Base-by-base conservation (phyloP, 2,888 invertebrate species). In the Amphipoea oculea region DNA sequence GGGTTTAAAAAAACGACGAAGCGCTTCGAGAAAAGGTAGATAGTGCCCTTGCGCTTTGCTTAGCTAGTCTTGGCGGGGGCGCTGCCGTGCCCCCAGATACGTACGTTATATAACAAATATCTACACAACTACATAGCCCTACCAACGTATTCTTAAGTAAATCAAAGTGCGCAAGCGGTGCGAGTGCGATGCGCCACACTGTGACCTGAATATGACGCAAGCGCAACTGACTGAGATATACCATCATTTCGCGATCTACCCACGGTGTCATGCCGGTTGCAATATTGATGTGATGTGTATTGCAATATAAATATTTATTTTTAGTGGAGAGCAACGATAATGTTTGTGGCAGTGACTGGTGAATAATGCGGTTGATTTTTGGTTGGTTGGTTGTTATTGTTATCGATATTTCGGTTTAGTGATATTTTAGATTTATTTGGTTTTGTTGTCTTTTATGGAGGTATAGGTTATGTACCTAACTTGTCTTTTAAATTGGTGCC, bases 121-220 rank as follows among this genome's bases (percentile, higher is more conserved):
- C 17, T 40, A 17, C 40, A 54, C 23, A 78, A 70, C 17, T 54
- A 73, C 48, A 75, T 73, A 65, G 54, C 42, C 11, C 60, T 63
- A 51, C 54, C 66, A 20, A 82, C 75, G 6, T 36, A 51, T 81
- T 85, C 85, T 65, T 76, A 85, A 78, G 78, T 88, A 83, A 86
- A 85, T 85, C 81, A 81, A 73, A 79, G 74, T 79, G 70, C 67
- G 79, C 78, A 65, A 76, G 86, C 40, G 71, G 66, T 76, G 67
- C 29, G 76, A 60, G 73, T 60, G 67, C 74, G 80, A 66, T 67
- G 78, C 79, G 74, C 45, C 40, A 63, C 62, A 51, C 68, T 78
- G 73, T 79, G 88, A 86, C 88, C 86, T 78, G 76, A 42, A 77
- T 86, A 76, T 85, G 82, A 88, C 73, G 86, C 83, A 86, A 86